These are phyloP conservation scores for Polydrusus tereticollis DNA, from an alignment of 2,888 invertebrate genomes.

Conservation along the genomic window DNA sequence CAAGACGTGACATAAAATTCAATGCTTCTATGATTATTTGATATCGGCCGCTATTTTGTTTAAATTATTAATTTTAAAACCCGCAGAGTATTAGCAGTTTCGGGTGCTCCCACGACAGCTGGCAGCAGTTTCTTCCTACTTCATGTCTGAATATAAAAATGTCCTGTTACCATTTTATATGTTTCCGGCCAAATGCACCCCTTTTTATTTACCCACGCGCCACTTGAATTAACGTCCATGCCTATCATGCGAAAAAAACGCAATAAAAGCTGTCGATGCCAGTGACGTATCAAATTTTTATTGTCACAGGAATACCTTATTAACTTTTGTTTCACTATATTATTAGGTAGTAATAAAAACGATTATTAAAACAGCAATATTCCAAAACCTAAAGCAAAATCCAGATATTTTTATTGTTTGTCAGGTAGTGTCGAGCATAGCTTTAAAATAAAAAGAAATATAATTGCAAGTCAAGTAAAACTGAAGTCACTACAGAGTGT, in stretches of 20 bases:
- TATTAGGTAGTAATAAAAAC: no score
- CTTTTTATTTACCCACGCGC: conserved; percentile 41
- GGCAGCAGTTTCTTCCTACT: conserved; percentile 24
- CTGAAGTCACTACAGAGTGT: no score
- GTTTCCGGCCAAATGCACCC: conserved; percentile 36
- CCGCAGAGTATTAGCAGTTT: conserved; percentile 14
- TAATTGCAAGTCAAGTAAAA: no score
- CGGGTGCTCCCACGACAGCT: conserved; percentile 21
- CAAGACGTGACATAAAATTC: conserved; percentile 28
- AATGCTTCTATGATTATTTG: conserved; percentile 28
- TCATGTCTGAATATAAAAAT: conserved; percentile 29
- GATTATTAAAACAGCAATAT: no score
- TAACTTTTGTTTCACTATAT: neutral
- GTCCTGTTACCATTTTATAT: conserved; percentile 40
- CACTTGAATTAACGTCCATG: conserved; percentile 29
- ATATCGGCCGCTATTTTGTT: conserved; percentile 27
- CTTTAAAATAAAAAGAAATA: no score
- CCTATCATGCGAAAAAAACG: conserved; percentile 8
- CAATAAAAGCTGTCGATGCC: neutral
- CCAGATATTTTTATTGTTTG: no score
- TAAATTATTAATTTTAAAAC: conserved; percentile 19
- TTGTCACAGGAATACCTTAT: neutral
- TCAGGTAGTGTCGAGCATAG: no score
- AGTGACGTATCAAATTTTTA: neutral
- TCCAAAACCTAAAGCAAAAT: no score